These are phyloP conservation scores for Hedya salicella DNA, from an alignment of 2,888 invertebrate genomes.

Conservation along the genomic window DNA sequence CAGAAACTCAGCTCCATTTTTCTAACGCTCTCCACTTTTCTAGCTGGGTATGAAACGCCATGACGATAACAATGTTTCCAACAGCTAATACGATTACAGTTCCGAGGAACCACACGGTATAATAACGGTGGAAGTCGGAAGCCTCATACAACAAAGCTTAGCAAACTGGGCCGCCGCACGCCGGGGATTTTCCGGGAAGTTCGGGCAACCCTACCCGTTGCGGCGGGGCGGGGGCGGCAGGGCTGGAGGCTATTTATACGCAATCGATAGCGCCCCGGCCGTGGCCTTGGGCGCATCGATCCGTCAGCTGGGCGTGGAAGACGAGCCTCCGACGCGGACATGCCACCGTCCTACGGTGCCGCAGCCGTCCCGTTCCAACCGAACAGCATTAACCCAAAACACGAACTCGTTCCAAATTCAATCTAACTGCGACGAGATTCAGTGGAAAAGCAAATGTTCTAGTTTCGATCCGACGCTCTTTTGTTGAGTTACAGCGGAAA, in stretches of 20 bases:
- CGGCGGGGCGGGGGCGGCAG: constrained; percentile 53
- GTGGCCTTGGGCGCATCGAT: constrained; percentile 81
- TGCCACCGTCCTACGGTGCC: constrained; percentile 9
- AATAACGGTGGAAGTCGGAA: constrained; percentile 6
- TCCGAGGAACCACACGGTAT: background rate
- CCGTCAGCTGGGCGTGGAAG: constrained; percentile 62
- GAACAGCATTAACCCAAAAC: background rate
- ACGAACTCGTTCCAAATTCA: background rate
- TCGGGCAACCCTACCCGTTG: constrained; percentile 18
- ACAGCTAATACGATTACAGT: constrained; percentile 19
- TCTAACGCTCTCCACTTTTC: background rate
- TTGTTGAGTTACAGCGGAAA: background rate
- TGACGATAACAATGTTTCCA: constrained; percentile 8
- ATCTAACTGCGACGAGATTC: background rate
- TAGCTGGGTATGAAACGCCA: background rate
- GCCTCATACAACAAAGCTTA: constrained; percentile 14
- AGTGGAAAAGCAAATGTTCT: background rate
- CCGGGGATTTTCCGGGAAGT: constrained; percentile 42
- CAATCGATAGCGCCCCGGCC: constrained; percentile 78
- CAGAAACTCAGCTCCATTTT: background rate
- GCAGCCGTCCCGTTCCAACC: constrained; percentile 45
- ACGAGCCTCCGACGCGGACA: constrained; percentile 69
- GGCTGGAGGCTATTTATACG: constrained; percentile 79
- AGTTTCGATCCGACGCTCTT: background rate
- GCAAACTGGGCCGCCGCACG: constrained; percentile 40